These are phyloP conservation scores for Lordiphosa clarofinis DNA, from an alignment of 1,140 invertebrate genomes.

Conservation along the genomic window DNA sequence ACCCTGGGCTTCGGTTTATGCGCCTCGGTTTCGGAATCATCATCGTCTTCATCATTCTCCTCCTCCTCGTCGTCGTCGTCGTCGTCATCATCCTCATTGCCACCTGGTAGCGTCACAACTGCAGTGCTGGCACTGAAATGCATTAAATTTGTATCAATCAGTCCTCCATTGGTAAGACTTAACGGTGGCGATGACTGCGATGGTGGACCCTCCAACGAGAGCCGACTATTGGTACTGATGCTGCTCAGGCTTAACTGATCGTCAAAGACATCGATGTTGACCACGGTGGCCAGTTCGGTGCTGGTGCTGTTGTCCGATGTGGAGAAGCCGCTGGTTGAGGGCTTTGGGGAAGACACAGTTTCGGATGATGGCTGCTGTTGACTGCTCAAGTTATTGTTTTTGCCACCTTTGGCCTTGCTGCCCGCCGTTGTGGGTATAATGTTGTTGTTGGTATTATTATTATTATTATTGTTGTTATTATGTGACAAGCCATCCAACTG, in stretches of 20 bases:
- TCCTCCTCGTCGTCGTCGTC: neutral
- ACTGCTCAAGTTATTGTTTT: constrained; percentile 16
- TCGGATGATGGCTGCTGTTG: constrained; percentile 10
- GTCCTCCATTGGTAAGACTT: constrained; percentile 82
- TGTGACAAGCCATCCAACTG: constrained; percentile 45
- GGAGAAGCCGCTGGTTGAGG: constrained; percentile 21
- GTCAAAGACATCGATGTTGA: constrained; percentile 81
- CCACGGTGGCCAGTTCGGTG: constrained; percentile 60
- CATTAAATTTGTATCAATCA: constrained; percentile 86
- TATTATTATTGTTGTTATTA: constrained; percentile 47
- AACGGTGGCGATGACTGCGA: constrained; percentile 84
- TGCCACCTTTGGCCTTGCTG: constrained; percentile 14
- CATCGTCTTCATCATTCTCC: neutral
- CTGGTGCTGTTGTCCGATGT: constrained; percentile 5
- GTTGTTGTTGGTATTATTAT: constrained; percentile 40
- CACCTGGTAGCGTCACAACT: constrained; percentile 84
- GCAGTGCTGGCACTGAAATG: constrained; percentile 83
- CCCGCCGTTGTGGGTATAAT: constrained; percentile 26
- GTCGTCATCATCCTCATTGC: neutral
- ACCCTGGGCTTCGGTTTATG: constrained; percentile 1
- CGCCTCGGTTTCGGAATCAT: neutral
- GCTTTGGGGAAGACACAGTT: constrained; percentile 19
- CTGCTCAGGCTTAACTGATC: constrained; percentile 90
- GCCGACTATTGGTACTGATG: constrained; percentile 88
- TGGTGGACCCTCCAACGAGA: constrained; percentile 86